These are phyloP conservation scores for Rhagonycha fulva DNA, from an alignment of 2,888 invertebrate species.

Conservation along the genomic window DNA sequence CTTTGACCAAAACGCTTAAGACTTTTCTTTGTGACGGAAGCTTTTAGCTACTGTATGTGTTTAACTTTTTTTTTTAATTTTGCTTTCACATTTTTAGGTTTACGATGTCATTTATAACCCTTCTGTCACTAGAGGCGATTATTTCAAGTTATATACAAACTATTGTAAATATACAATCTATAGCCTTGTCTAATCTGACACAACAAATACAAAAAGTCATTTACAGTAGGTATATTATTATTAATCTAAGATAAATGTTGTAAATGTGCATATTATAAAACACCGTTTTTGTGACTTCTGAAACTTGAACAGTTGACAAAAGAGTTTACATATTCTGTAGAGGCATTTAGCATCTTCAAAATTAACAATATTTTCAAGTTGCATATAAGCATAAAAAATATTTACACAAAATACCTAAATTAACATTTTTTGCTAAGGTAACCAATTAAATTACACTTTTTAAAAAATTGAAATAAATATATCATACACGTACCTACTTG, in stretches of 20 bases:
- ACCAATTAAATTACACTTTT: too few species aligned
- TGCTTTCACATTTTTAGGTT: conserved; percentile 32
- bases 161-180: conserved; percentile 12
- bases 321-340: too few species aligned
- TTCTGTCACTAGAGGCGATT: conserved; percentile 35
- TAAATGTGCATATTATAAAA: background rate
- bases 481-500: too few species aligned
- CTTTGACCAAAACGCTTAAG: conserved; percentile 45
- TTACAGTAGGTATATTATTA: background rate
- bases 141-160: conserved; percentile 23
- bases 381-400: too few species aligned
- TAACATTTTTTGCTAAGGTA: too few species aligned
- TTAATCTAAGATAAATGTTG: conserved; percentile 11
- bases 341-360: background rate
- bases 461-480: too few species aligned
- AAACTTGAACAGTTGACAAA: background rate
- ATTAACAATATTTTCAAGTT: conserved; percentile 7
- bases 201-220: conserved; percentile 4
- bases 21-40: conserved; percentile 39
- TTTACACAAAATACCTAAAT: too few species aligned
- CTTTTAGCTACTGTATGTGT: conserved; percentile 36
- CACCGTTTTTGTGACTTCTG: conserved; percentile 12
- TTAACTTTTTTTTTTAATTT: conserved; percentile 30
- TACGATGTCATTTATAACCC: conserved; percentile 38
- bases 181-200: conserved; percentile 11